A percentile compares a stretch with the other conserved stretches of the same genome.
Evolutionary conservation across 2,888 invertebrate genomes (phyloP).

Genomic region (Isoperla grammatica): DNA sequence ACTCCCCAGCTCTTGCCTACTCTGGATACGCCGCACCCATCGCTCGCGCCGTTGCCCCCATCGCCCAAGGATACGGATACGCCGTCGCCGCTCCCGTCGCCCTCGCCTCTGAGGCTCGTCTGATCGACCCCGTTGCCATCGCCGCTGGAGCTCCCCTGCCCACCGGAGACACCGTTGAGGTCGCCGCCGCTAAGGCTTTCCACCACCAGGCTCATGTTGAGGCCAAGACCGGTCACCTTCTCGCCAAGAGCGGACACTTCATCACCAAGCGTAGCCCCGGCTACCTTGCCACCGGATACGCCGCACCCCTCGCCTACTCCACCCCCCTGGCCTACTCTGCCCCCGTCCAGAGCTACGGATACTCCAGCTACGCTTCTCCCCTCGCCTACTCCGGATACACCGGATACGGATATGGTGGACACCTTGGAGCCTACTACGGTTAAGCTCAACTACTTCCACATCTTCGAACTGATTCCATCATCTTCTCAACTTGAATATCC

Average conservation of each 20-base stretch:
- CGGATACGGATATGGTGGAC: constrained; percentile 1
- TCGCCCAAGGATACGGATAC: neutral
- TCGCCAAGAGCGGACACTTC: neutral
- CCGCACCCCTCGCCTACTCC: constrained; percentile 14
- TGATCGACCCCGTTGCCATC: constrained; percentile 44
- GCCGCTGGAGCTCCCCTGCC: constrained; percentile 39
- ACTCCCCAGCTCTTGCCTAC: no score
- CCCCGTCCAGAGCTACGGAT: neutral
- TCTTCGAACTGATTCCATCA: no score
- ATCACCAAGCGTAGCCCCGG: constrained; percentile 27
- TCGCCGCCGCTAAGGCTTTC: constrained; percentile 49
- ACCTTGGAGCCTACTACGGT: neutral
- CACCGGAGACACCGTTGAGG: constrained; percentile 42
- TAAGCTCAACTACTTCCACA: no score
- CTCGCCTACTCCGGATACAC: constrained; percentile 15
- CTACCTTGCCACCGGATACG: neutral
- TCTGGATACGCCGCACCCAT: constrained; percentile 26
- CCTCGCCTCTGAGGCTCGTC: constrained; percentile 39
- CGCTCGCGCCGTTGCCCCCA: neutral
- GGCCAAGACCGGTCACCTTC: constrained; percentile 38
- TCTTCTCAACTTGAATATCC: no score
- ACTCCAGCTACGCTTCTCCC: neutral
- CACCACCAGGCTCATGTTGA: constrained; percentile 47
- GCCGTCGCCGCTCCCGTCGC: constrained; percentile 44
- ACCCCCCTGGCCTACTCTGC: constrained; percentile 47